Percentiles rank a stretch among this genome's conserved stretches.
Conservation (phyloP, 2,797 vertebrate genomes). For the Sciurus vulgaris region DNA sequence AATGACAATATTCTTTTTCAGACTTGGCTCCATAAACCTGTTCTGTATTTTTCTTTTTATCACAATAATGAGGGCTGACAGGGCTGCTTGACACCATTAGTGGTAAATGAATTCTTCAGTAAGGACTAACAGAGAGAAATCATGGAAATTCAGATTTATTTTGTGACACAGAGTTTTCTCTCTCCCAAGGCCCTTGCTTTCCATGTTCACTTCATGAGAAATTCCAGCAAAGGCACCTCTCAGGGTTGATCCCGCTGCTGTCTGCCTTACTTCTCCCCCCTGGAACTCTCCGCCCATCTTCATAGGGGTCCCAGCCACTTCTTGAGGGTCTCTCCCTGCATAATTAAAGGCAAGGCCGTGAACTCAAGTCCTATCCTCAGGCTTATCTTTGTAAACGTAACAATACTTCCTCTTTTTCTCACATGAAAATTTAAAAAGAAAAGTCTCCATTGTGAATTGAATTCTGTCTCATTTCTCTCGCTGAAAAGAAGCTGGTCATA, state of each 20-base stretch:
- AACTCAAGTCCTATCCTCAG: not conserved
- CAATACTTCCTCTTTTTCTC: constrained; percentile 12
- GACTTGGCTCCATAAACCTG: constrained; percentile 23
- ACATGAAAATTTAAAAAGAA: constrained; percentile 39
- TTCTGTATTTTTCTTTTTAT: constrained; percentile 40
- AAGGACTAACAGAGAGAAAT: constrained; percentile 63
- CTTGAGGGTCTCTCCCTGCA: not conserved
- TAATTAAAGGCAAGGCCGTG: not conserved
- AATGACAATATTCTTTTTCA: constrained; percentile 1
- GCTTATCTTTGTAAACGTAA: constrained; percentile 25
- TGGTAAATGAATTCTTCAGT: constrained; percentile 66
- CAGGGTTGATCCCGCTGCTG: constrained; percentile 49
- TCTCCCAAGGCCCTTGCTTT: constrained; percentile 36
- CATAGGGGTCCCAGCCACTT: not conserved
- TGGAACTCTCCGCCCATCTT: not conserved
- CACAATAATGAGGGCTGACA: constrained; percentile 48
- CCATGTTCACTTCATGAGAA: constrained; percentile 56
- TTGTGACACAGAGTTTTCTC: not conserved
- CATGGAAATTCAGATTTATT: constrained; percentile 41
- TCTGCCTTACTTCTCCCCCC: constrained; percentile 33
- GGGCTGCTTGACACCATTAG: constrained; percentile 25
- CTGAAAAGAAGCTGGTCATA: constrained; percentile 12
- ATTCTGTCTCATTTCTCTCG: not conserved
- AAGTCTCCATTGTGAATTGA: not conserved
- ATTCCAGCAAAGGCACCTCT: constrained; percentile 31